Percentiles rank a stretch among this genome's conserved stretches.
phyloP scores from a whole-genome alignment of 2,113 vertebrate genomes.

The Tauraco erythrolophus region DNA sequence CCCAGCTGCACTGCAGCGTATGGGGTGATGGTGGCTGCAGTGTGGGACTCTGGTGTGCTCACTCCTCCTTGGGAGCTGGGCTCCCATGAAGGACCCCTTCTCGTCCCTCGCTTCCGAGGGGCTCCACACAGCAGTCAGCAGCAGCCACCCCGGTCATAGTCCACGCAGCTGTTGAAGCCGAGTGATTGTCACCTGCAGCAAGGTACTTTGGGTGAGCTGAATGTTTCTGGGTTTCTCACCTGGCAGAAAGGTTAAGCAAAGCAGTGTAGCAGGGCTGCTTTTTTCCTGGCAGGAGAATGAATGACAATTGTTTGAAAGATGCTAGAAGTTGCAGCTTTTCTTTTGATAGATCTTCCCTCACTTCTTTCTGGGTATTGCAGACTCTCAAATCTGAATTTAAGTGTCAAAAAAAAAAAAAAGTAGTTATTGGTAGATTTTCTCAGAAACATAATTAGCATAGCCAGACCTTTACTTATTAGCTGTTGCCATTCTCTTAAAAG shows the following conservation, averaged over 20 bases:
- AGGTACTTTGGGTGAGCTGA: neutral
- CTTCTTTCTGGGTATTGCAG: neutral
- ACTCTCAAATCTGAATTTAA: neutral
- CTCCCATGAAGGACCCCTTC: neutral
- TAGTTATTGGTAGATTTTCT: neutral
- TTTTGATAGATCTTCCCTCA: fast-evolving
- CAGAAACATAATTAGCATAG: neutral
- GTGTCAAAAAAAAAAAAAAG: neutral
- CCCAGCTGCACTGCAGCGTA: neutral
- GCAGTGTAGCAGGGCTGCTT: neutral
- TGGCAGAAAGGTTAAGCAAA: neutral
- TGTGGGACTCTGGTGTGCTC: fast-evolving
- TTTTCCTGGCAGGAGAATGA: neutral
- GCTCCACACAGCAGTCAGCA: fast-evolving
- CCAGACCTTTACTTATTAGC: neutral
- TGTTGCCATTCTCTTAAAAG: neutral
- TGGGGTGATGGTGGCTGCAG: fast-evolving
- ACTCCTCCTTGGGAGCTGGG: neutral
- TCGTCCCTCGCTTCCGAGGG: fast-evolving
- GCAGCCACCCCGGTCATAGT: fast-evolving
- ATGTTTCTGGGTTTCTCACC: neutral
- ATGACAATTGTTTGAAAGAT: neutral
- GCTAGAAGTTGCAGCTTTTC: neutral
- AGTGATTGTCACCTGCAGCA: neutral
- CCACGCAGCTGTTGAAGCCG: fast-evolving